Base-by-base conservation (phyloP, 2,113 vertebrate species). In the Choloepus hoffmanni region DNA sequence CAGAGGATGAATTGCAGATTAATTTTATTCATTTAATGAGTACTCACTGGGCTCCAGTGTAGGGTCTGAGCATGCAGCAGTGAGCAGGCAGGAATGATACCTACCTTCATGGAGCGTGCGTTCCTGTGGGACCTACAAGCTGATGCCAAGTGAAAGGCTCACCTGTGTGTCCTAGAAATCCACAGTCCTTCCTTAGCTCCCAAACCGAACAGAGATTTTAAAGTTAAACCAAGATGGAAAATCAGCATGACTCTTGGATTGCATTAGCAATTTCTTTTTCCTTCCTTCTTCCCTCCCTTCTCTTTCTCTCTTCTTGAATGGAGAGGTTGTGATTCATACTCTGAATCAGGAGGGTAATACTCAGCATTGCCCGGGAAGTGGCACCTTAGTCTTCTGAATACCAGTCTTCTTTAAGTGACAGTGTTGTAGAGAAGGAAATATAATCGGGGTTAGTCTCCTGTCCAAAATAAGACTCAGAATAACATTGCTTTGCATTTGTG, bases 331-430 rank as follows among this genome's bases (percentile, higher is more conserved):
- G 89, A 81, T 92, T 95, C 60, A 73, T 73, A 36, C 30, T n/a
- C n/a, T 92, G 26, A 91, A 21, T 48, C 8, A n/a, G 68, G 85
- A 92, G 63, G 63, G 40, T 63, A 63, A 0, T 62, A 3, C 53
- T 94, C 14, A 7, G 18, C 50, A 14, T 19, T 78, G 86, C 85
- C 77, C n/a, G 68, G 86, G 40, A 96, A 89, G 58, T 73, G 40
- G 33, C 88, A 55, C n/a, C 6, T 24, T 5, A 88, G 18, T 77
- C 18, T 55, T 76, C 94, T 1, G 15, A 50, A 78, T 43, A 65
- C 65, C 36, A 70, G 28, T 58, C 53, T 63, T 19, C 21, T 82
- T 50, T 48, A 43, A 95, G 63, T 33, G 92, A 84, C 68, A 94
- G 74, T 60, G 85, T 68, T 16, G 2, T 21, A 48, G 68, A 82